Evolutionary conservation across 2,113 vertebrate species (phyloP), one percentile per base, ranked within the genome.

Genomic region (Aleadryas rufinucha): DNA sequence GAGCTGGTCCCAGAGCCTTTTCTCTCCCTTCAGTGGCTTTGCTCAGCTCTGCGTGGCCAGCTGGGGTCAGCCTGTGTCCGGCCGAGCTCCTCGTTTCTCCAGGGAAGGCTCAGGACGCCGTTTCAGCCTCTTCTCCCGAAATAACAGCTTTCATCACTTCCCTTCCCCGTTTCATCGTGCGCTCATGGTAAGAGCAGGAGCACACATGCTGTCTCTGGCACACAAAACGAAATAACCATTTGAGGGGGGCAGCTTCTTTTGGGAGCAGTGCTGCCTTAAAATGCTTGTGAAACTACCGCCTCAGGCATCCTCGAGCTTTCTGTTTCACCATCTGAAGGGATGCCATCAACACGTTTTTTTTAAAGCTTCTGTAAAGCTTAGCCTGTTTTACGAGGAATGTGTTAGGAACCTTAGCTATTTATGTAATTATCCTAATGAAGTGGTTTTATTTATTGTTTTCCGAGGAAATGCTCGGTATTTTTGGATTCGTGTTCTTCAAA

Each of bases 191-290:
- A 22, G 89, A 87, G 83, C 84, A 86, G 95, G 90, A 96, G 91
- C 93, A 75, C 94, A 95, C 90, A 92, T 96, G 95, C 86, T 68
- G 68, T 84, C 93, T 47, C 80, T 97, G 96, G 91, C 95, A 92
- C 39, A 35, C 68, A 37, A n/a, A 52, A 70, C 19, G 44, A 84
- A 81, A 81, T 54, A 76, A 80, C 61, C 64, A 54, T 6, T 77
- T 54, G 85, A 66, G 79, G 78, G 66, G 44, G 45, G 16, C 75
- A 83, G 89, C 68, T 93, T 57, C 72, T 92, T 96, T 54, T 87
- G 69, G 91, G 96, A 85, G 5, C 64, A 41, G 89, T 16, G 76
- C 76, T 95, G 93, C 59, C 93, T 87, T 54, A 61, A 88, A 87
- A 77, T 75, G 31, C 89, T 31, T 84, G 89, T 91, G 95, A 96